A percentile compares a stretch with the other conserved stretches of the same genome.
Conservation (phyloP, 30 jellyfish, hydroid and myxozoan species). For the Pseudorhiza aurosa region DNA sequence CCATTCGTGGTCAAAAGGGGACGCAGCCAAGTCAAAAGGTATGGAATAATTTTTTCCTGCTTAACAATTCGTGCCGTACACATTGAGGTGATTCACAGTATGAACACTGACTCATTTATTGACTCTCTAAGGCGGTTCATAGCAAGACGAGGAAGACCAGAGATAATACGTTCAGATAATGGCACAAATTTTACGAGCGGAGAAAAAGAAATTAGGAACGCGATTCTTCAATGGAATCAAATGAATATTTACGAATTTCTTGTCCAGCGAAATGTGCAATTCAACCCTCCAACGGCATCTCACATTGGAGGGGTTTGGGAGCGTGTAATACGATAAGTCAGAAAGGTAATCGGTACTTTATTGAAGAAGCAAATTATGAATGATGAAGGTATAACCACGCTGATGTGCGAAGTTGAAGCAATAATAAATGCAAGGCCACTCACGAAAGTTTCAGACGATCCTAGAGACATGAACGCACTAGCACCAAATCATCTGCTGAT, state of each 20-base stretch:
- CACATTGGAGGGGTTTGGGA: conserved; percentile 64
- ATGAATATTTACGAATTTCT: conserved; percentile 14
- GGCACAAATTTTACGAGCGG: conserved; percentile 62
- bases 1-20: conserved; percentile 51
- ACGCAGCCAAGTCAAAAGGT: conserved; percentile 47
- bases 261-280: conserved; percentile 24
- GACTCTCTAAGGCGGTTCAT: conserved; percentile 44
- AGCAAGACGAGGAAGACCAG: conserved; percentile 60
- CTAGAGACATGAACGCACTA: conserved; percentile 29
- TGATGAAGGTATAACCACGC: conserved; percentile 24
- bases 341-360: conserved; percentile 18
- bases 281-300: conserved; percentile 56
- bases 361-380: conserved; percentile 14
- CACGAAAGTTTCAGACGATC: conserved; percentile 56
- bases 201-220: conserved; percentile 36
- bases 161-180: conserved; percentile 36
- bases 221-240: conserved; percentile 45
- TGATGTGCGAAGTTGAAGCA: conserved; percentile 50
- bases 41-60: conserved; percentile 67
- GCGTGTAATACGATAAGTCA: conserved; percentile 37
- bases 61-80: conserved; percentile 59
- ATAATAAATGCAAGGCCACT: conserved; percentile 55
- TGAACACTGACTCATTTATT: conserved; percentile 66
- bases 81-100: conserved; percentile 36
- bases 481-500: conserved; percentile 47